Percentiles rank a stretch among this genome's conserved stretches.
These are phyloP conservation scores for Trichopoda pennipes DNA, from an alignment of 2,888 invertebrate genomes.

Conservation along the genomic window DNA sequence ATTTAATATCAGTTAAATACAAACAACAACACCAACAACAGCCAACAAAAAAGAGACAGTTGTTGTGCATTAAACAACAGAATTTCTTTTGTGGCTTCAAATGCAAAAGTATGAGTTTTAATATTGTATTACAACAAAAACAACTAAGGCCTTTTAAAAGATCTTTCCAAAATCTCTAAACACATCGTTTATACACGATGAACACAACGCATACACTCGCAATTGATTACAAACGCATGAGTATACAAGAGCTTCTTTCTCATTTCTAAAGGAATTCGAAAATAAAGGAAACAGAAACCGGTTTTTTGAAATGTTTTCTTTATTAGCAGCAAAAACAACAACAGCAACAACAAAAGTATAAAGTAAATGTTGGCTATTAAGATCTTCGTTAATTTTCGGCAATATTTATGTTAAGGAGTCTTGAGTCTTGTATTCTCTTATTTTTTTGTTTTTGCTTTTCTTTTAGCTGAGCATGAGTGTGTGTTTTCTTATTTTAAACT, in stretches of 20 bases:
- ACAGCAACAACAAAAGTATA: neutral
- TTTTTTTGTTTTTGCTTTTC: conserved; percentile 12
- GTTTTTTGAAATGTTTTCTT: conserved; percentile 59
- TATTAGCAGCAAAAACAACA: conserved; percentile 10
- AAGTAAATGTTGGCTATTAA: conserved; percentile 12
- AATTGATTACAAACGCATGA: no score
- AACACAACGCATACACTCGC: neutral
- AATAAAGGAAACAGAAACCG: conserved; percentile 38
- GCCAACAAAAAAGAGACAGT: conserved; percentile 22
- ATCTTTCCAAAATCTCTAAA: conserved; percentile 4
- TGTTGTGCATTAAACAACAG: conserved; percentile 53
- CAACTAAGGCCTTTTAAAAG: conserved; percentile 7
- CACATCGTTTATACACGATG: no score
- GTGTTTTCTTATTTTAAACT: conserved; percentile 6
- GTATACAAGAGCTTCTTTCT: no score
- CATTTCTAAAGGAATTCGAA: conserved; percentile 31
- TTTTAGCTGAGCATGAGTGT: neutral
- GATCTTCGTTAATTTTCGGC: conserved; percentile 63
- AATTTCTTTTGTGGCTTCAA: conserved; percentile 43
- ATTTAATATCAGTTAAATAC: neutral
- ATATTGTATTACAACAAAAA: conserved; percentile 7
- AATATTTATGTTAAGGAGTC: conserved; percentile 61
- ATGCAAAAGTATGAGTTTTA: conserved; percentile 33
- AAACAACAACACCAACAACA: conserved; percentile 32
- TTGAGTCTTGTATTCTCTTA: no score